Percentiles rank a stretch among this genome's conserved stretches.
These are phyloP conservation scores for Dicyrtomina minuta DNA, from an alignment of 2,888 invertebrate genomes.

Conservation along the genomic window DNA sequence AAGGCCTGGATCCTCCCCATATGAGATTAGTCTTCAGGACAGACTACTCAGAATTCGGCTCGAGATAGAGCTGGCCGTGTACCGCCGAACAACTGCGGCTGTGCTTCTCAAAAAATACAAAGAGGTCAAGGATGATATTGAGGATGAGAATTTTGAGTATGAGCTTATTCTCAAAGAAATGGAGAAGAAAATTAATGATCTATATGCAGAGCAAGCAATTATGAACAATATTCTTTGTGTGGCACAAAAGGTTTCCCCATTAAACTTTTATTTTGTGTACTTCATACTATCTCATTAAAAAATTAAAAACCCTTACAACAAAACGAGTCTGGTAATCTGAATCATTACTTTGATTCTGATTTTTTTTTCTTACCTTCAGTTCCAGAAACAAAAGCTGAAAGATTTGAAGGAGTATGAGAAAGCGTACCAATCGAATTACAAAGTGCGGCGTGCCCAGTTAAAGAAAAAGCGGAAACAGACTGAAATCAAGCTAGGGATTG, in stretches of 20 bases:
- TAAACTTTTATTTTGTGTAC: background rate
- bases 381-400: constrained; percentile 31
- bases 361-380: constrained; percentile 6
- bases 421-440: constrained; percentile 20
- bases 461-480: constrained; percentile 20
- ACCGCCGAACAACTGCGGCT: constrained; percentile 20
- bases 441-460: constrained; percentile 18
- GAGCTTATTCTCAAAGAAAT: constrained; percentile 26
- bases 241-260: constrained; percentile 22
- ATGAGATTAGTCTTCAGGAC: constrained; percentile 18
- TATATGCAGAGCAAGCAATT: constrained; percentile 11
- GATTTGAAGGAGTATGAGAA: constrained; percentile 29
- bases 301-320: background rate
- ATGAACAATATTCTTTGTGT: constrained; percentile 23
- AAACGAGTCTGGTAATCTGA: too few species aligned
- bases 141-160: constrained; percentile 7
- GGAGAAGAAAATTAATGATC: constrained; percentile 24
- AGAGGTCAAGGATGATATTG: constrained; percentile 28
- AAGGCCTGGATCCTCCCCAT: constrained; percentile 24
- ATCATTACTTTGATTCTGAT: background rate
- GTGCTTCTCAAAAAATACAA: constrained; percentile 30
- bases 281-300: background rate
- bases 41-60: constrained; percentile 13
- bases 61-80: constrained; percentile 21
- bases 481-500: constrained; percentile 16